Base-by-base conservation (phyloP, 2,888 invertebrate species). In the Lycophotia porphyrea region DNA sequence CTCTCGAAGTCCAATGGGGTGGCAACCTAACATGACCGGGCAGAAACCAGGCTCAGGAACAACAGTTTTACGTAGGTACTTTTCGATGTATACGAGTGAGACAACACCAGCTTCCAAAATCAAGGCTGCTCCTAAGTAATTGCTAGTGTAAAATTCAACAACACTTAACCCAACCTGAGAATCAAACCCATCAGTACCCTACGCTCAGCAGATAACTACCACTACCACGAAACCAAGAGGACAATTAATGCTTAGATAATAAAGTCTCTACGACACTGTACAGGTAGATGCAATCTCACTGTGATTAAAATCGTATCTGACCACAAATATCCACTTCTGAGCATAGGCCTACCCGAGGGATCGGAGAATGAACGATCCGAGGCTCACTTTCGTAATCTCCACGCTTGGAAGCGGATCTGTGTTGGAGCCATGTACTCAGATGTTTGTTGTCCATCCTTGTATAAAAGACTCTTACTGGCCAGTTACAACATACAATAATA, bases 301-400 rank as follows among this genome's bases (percentile, higher is more conserved):
- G 69, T 71, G 73, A 76, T 83, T 80, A 69, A 74, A 71, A 74
- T 76, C 68, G 39, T 69, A 76, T 64, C 58, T 42, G 64, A 8
- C 71, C 71, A 58, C 67, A 70, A 69, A 74, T 36, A 69, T 69
- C 69, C 63, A 74, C 76, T 68, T 63, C 68, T 55, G 61, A 65
- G 34, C 21, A 44, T 65, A 47, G 61, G 39, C 34, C 13, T 74
- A 27, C 68, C 81, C 42, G 21, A 52, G 76, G 65, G 76, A 71
- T 47, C 47, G 27, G 31, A 63, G 58, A 69, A 34, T 66, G 64
- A 58, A 64, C 52, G 68, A 80, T 74, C 52, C 55, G 31, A 60
- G 68, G 13, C 67, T 74, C 74, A 55, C 67, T 66, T 66, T 64
- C 60, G 44, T 84, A 84, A 84, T 80, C 76, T 71, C 73, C 39